Percentiles rank a stretch among this genome's conserved stretches.
These are phyloP conservation scores for Stomatorhinus walkeri DNA, from an alignment of 2,797 vertebrate species.

Conservation along the genomic window DNA sequence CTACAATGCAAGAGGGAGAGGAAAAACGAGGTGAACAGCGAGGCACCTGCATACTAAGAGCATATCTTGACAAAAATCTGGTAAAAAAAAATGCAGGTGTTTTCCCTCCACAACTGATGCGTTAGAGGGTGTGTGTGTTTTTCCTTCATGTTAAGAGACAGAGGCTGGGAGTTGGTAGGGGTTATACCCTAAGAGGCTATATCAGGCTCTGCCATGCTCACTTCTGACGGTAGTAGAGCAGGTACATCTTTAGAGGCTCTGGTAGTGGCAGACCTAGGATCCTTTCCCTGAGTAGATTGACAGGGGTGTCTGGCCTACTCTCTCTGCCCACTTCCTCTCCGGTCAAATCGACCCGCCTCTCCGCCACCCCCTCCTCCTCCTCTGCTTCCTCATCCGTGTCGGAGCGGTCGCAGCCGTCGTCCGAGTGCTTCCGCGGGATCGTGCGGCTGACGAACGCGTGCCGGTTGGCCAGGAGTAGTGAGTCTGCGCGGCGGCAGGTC, in stretches of 20 bases:
- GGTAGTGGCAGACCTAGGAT: slow-evolving; percentile 85
- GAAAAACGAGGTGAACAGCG: neutral
- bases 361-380: slow-evolving; percentile 6
- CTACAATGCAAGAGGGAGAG: neutral
- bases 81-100: neutral
- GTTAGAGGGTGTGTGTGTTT: neutral
- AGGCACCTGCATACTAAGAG: slow-evolving; percentile 10
- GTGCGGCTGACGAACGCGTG: slow-evolving; percentile 74
- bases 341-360: slow-evolving; percentile 8
- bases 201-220: slow-evolving; percentile 39
- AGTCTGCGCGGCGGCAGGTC: slow-evolving; percentile 78
- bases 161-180: neutral
- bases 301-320: slow-evolving; percentile 64
- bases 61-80: slow-evolving; percentile 1
- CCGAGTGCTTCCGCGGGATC: slow-evolving; percentile 61
- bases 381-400: slow-evolving; percentile 50
- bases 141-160: neutral
- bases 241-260: slow-evolving; percentile 87
- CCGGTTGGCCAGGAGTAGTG: slow-evolving; percentile 79
- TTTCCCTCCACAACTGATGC: slow-evolving; percentile 7
- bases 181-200: neutral
- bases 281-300: slow-evolving; percentile 80
- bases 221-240: slow-evolving; percentile 92
- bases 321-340: slow-evolving; percentile 46
- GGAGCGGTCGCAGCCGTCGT: slow-evolving; percentile 69